phyloP scores from a whole-genome alignment of 2,113 vertebrate species.

The Hypocryptadius cinnamomeus region DNA sequence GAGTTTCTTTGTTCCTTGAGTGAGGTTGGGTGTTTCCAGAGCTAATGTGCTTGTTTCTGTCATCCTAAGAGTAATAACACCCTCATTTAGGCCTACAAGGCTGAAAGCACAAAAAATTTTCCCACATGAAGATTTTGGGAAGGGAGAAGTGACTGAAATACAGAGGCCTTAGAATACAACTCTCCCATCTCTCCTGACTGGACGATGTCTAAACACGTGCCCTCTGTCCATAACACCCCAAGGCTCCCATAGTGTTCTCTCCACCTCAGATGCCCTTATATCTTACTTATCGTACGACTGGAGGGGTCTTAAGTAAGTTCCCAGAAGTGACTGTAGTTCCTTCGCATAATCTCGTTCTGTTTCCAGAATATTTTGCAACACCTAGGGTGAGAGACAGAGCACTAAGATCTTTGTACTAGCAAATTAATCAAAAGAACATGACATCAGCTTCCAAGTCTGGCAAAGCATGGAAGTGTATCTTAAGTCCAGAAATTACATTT shows the following conservation, averaged over 20 bases:
- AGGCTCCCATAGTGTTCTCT: neutral
- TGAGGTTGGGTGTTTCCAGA: neutral
- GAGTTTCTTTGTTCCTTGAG: neutral
- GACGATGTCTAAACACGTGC: neutral
- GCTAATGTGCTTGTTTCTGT: neutral
- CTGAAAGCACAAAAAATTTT: neutral
- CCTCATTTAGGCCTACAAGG: neutral
- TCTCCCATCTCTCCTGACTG: neutral
- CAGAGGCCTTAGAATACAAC: neutral
- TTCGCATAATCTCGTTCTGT: constrained; percentile 94
- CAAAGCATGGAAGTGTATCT: neutral
- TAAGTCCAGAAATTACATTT: neutral
- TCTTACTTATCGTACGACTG: constrained; percentile 94
- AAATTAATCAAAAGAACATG: neutral
- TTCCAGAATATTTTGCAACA: constrained; percentile 95
- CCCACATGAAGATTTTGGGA: neutral
- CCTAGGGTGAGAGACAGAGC: constrained; percentile 72
- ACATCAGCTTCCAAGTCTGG: neutral
- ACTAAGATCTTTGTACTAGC: neutral
- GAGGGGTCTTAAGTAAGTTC: constrained; percentile 87
- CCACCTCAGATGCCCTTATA: neutral
- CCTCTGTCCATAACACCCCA: accelerated
- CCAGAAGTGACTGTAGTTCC: constrained; percentile 88
- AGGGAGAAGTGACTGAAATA: neutral
- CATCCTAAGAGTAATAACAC: neutral